Conservation (phyloP, 2,797 vertebrate genomes). For the Yasuhikotakia modesta region DNA sequence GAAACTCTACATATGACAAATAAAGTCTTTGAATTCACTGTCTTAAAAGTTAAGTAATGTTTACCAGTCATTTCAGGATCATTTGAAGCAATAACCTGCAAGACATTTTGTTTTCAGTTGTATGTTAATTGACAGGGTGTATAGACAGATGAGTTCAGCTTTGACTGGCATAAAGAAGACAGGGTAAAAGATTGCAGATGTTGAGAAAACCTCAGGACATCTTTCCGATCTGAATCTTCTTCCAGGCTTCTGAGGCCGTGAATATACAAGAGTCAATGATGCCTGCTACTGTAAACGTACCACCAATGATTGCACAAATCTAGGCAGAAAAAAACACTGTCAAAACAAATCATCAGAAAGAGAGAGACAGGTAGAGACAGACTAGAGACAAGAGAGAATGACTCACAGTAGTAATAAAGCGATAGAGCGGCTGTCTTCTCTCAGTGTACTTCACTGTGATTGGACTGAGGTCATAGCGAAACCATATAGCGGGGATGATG, state of each 20-base stretch:
- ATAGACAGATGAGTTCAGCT: background rate
- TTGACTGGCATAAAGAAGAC: constrained; percentile 37
- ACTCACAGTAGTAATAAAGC: constrained; percentile 98
- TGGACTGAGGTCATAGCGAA: constrained; percentile 96
- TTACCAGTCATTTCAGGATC: background rate
- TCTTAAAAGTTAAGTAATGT: background rate
- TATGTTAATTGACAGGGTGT: background rate
- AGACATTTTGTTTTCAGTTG: background rate
- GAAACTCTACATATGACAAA: constrained; percentile 1
- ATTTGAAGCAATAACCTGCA: background rate
- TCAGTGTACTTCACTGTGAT: constrained; percentile 99
- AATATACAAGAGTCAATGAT: constrained; percentile 99
- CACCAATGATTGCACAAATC: constrained; percentile 98
- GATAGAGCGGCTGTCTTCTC: constrained; percentile 92
- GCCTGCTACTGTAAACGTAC: constrained; percentile 97
- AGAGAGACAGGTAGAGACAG: background rate
- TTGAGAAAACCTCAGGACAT: constrained; percentile 78
- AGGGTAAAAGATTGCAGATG: background rate
- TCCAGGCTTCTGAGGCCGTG: constrained; percentile 98
- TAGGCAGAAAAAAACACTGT: constrained; percentile 58
- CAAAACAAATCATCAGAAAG: background rate
- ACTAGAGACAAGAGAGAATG: constrained; percentile 7
- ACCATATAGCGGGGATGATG: constrained; percentile 99
- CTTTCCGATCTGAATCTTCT: constrained; percentile 98
- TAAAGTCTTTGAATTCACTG: background rate